A percentile compares a stretch with the other conserved stretches of the same genome.
phyloP scores from a whole-genome alignment of 1,140 invertebrate species.

The Brachionus paranguensis region DNA sequence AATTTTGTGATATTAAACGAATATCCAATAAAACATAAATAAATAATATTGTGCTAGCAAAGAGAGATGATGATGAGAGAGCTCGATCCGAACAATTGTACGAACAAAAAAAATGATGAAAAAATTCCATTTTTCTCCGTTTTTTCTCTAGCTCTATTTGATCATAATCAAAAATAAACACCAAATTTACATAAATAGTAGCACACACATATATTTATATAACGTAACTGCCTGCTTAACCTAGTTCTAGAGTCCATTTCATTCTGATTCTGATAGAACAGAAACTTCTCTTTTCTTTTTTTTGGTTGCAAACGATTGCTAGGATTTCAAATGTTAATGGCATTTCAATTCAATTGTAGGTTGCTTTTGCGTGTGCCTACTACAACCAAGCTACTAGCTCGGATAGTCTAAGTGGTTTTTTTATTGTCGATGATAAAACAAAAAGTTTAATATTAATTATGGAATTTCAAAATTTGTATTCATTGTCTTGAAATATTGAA shows the following conservation, averaged over 20 bases:
- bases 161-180: constrained; percentile 31
- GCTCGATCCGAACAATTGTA: neutral
- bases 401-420: neutral
- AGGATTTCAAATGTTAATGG: constrained; percentile 16
- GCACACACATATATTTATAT: neutral
- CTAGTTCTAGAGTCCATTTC: constrained; percentile 20
- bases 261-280: neutral
- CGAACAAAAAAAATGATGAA: neutral
- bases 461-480: neutral
- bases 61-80: neutral
- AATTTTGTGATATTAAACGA: constrained; percentile 14
- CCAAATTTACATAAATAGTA: constrained; percentile 24
- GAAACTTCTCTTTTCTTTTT: neutral
- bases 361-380: neutral
- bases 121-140: constrained; percentile 27
- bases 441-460: constrained; percentile 11
- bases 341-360: neutral
- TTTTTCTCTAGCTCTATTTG: neutral
- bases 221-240: neutral
- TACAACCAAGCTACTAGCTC: neutral
- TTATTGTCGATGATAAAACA: neutral
- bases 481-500: constrained; percentile 20
- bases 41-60: constrained; percentile 20
- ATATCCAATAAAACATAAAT: constrained; percentile 33
- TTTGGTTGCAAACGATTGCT: neutral